Conservation (phyloP, 2,797 vertebrate genomes). For the Otolemur crassicaudatus region DNA sequence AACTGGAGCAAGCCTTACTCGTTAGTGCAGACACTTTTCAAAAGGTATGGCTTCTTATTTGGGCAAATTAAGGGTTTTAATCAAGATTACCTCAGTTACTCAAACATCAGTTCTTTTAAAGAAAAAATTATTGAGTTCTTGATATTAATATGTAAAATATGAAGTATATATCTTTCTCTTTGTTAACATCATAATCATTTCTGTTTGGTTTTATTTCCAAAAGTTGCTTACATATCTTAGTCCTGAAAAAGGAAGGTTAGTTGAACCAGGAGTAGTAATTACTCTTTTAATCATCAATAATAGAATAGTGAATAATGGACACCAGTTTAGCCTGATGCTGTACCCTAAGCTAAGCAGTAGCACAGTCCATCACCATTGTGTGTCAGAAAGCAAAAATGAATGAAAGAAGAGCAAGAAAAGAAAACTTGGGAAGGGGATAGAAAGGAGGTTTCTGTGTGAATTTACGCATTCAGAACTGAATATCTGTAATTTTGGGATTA, state of each 20-base stretch:
- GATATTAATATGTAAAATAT: background rate
- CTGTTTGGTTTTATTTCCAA: background rate
- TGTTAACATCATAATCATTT: conserved; percentile 8
- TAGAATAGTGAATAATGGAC: background rate
- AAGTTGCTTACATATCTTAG: background rate
- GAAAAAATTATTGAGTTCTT: background rate
- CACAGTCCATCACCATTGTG: background rate
- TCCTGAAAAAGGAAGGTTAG: conserved; percentile 8
- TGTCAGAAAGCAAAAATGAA: background rate
- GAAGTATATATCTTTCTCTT: background rate
- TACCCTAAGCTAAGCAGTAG: background rate
- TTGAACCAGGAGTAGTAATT: conserved; percentile 32
- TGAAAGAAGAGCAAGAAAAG: background rate
- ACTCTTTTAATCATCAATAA: background rate
- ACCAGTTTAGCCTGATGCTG: background rate
- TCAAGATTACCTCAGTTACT: background rate
- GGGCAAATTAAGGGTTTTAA: background rate
- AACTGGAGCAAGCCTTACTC: conserved; percentile 96
- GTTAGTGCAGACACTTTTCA: conserved; percentile 91
- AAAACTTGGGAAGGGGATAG: background rate
- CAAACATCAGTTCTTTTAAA: background rate
- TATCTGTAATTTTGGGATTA: conserved; percentile 26
- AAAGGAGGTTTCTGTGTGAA: background rate
- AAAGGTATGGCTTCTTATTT: conserved; percentile 89
- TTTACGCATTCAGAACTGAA: background rate